A percentile compares a stretch with the other conserved stretches of the same genome.
These are phyloP conservation scores for Lepus europaeus DNA, from an alignment of 2,113 vertebrate species.

Conservation along the genomic window DNA sequence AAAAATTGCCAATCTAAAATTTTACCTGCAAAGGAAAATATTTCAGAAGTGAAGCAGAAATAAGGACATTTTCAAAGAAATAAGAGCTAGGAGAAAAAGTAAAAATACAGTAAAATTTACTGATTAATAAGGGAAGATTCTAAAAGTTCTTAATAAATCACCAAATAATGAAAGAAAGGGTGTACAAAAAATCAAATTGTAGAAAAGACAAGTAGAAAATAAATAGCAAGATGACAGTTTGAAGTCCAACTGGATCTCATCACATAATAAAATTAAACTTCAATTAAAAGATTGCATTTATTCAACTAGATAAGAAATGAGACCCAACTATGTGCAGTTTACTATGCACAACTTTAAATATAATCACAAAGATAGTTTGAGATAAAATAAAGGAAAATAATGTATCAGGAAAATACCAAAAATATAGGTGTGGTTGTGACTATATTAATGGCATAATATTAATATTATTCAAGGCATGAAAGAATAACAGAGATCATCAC, in stretches of 20 bases:
- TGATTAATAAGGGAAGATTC: background rate
- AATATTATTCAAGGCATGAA: too few species aligned
- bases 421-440: background rate
- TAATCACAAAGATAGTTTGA: background rate
- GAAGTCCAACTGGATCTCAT: background rate
- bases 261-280: background rate
- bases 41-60: background rate
- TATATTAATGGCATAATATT: background rate
- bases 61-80: constrained; percentile 4
- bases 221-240: background rate
- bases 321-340: background rate
- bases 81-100: background rate
- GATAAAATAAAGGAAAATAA: background rate
- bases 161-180: background rate
- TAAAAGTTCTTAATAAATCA: background rate
- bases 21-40: background rate
- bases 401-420: background rate
- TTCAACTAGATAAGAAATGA: background rate
- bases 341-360: background rate
- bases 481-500: background rate
- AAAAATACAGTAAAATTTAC: background rate
- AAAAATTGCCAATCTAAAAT: background rate
- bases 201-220: background rate
- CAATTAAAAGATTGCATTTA: background rate
- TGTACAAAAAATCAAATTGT: background rate